These are phyloP conservation scores for Drosophila multiciliata DNA, from an alignment of 2,888 invertebrate genomes.

Conservation along the genomic window DNA sequence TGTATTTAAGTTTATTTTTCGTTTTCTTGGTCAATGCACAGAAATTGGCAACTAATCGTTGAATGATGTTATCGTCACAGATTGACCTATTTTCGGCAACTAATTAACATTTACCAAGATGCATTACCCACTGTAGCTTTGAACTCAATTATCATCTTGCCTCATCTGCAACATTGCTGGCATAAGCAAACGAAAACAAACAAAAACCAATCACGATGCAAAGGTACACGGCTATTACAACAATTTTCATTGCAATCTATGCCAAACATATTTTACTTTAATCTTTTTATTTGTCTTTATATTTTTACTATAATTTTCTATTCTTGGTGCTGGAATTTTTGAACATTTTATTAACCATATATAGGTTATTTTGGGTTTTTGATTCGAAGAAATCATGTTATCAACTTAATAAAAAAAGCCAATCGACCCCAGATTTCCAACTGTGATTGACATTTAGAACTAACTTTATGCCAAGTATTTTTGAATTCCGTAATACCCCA, in stretches of 20 bases:
- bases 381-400: background rate
- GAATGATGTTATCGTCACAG: conserved; percentile 44
- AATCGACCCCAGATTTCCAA: background rate
- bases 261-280: conserved; percentile 23
- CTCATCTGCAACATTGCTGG: conserved; percentile 53
- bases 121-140: conserved; percentile 66
- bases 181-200: conserved; percentile 22
- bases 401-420: too few relatives aligned
- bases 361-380: background rate
- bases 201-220: conserved; percentile 27
- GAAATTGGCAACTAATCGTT: conserved; percentile 48
- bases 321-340: background rate
- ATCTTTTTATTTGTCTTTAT: background rate
- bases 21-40: conserved; percentile 24
- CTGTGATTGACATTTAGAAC: background rate
- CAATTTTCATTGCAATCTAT: conserved; percentile 60
- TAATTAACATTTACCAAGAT: conserved; percentile 80
- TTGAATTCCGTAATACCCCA: background rate
- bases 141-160: conserved; percentile 80
- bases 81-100: conserved; percentile 72
- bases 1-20: conserved; percentile 12
- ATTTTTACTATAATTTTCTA: background rate
- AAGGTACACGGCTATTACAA: conserved; percentile 55
- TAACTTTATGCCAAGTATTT: background rate
- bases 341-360: background rate